phyloP scores from a whole-genome alignment of 2,888 invertebrate genomes.

The Diarsia rubi region DNA sequence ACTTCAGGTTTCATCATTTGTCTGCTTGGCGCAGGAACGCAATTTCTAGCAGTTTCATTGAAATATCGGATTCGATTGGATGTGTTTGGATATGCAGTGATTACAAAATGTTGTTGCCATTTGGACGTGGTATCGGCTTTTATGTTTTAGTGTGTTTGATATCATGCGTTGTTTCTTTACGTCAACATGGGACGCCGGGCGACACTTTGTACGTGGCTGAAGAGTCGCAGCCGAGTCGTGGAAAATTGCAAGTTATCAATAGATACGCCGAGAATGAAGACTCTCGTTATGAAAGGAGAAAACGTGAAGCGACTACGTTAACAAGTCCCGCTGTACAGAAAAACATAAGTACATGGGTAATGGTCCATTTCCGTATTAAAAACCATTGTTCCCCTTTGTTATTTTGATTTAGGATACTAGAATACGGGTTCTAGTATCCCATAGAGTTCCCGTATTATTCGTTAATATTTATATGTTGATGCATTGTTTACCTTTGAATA shows the following conservation, averaged over 20 bases:
- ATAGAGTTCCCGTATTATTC: conserved; percentile 28
- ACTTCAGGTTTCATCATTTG: conserved; percentile 44
- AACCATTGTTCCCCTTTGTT: conserved; percentile 76
- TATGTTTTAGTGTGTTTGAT: conserved; percentile 78
- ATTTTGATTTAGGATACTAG: conserved; percentile 64
- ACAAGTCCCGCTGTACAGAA: conserved; percentile 78
- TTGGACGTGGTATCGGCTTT: conserved; percentile 80
- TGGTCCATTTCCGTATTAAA: conserved; percentile 79
- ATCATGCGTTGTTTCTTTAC: conserved; percentile 75
- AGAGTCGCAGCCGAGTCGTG: conserved; percentile 68
- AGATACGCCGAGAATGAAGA: conserved; percentile 72
- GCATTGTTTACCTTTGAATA: conserved; percentile 60
- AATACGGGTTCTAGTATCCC: too few relatives aligned
- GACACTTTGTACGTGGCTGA: conserved; percentile 83
- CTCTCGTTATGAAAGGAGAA: conserved; percentile 77
- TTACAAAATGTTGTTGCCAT: conserved; percentile 86
- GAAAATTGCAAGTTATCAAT: conserved; percentile 81
- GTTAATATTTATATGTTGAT: conserved; percentile 68
- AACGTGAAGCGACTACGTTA: conserved; percentile 82
- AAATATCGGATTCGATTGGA: conserved; percentile 75
- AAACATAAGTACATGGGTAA: conserved; percentile 90
- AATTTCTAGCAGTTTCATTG: conserved; percentile 76
- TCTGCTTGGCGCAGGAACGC: conserved; percentile 4
- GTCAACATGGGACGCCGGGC: conserved; percentile 77
- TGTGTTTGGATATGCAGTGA: conserved; percentile 84